Evolutionary conservation across 2,888 invertebrate species (phyloP).

Genomic region (Cephus sareptanus): DNA sequence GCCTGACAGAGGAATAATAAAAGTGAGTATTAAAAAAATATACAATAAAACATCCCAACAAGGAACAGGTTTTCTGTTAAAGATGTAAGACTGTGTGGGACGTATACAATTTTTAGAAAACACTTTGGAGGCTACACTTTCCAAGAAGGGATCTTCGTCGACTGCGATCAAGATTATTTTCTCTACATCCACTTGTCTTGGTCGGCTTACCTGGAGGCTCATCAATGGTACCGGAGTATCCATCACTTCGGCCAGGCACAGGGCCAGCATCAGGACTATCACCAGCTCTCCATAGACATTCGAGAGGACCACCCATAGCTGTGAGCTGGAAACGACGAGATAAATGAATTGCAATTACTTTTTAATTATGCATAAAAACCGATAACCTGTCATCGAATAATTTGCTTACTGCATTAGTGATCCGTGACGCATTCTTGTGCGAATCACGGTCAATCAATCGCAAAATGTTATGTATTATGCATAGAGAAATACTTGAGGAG

Average conservation of each 20-base stretch:
- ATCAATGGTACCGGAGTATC: conserved; percentile 68
- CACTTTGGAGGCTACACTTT: neutral
- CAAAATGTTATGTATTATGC: neutral
- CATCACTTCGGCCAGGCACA: conserved; percentile 69
- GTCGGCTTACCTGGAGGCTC: conserved; percentile 66
- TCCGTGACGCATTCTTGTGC: neutral
- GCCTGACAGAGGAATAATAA: neutral
- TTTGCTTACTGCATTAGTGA: neutral
- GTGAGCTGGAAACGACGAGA: conserved; percentile 59
- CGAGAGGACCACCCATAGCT: conserved; percentile 68
- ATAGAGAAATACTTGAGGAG: neutral
- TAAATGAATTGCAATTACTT: neutral
- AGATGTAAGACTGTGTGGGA: neutral
- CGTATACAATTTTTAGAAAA: neutral
- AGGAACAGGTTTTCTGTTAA: neutral
- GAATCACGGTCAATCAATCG: neutral
- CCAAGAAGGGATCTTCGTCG: neutral
- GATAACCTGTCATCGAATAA: neutral
- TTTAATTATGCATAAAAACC: neutral
- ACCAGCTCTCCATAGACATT: conserved; percentile 70
- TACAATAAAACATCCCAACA: neutral
- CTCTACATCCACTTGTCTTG: neutral
- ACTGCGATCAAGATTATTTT: neutral
- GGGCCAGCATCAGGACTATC: conserved; percentile 67
- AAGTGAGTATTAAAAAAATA: neutral